Percentiles rank a stretch among this genome's conserved stretches.
phyloP scores from a whole-genome alignment of 2,113 vertebrate genomes.

The Neolamprologus devosi region DNA sequence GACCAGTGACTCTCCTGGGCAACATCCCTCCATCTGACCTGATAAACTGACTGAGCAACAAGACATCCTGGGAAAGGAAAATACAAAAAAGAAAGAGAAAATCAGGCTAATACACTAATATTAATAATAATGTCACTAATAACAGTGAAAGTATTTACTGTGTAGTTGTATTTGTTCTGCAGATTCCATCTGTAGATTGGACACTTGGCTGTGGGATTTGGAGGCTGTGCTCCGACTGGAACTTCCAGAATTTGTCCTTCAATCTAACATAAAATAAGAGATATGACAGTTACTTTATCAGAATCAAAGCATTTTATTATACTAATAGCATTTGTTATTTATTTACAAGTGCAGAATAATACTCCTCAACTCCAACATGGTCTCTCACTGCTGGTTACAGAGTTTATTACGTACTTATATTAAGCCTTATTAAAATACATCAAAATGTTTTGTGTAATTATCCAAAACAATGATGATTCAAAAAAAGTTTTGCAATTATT shows the following conservation, averaged over 20 bases:
- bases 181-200: slow-evolving; percentile 97
- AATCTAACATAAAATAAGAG: slow-evolving; percentile 66
- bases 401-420: neutral
- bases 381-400: neutral
- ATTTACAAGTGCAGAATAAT: neutral
- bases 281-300: neutral
- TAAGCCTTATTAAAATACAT: neutral
- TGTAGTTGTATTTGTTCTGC: slow-evolving; percentile 88
- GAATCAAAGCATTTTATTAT: neutral
- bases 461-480: neutral
- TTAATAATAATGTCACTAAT: neutral
- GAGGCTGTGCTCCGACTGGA: slow-evolving; percentile 70
- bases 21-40: slow-evolving; percentile 89
- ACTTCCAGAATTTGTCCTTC: slow-evolving; percentile 74
- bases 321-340: neutral
- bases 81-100: neutral
- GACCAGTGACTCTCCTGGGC: slow-evolving; percentile 81
- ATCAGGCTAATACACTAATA: neutral
- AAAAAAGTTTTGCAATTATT: neutral
- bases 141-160: slow-evolving; percentile 69
- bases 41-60: slow-evolving; percentile 94
- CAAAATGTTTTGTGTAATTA: neutral
- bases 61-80: slow-evolving; percentile 76
- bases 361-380: neutral
- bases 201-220: slow-evolving; percentile 87